Evolutionary conservation across 2,113 vertebrate species (phyloP).

Genomic region (Lasiurus cinereus): DNA sequence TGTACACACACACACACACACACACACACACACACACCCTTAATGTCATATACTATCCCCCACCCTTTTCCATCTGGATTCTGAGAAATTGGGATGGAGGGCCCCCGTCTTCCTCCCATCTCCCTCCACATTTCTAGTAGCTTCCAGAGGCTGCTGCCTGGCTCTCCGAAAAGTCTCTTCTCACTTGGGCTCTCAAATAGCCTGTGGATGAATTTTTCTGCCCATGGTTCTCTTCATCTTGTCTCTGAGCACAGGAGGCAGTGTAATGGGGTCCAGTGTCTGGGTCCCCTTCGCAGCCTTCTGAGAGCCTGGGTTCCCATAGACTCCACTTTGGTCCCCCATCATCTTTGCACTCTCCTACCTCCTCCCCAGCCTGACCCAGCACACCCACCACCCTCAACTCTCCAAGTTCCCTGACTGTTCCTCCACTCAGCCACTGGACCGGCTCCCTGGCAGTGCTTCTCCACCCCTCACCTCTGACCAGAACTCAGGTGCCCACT

Average conservation of each 20-base stretch:
- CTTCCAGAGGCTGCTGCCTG: background rate
- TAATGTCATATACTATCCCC: background rate
- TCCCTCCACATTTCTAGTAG: background rate
- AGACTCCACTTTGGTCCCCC: background rate
- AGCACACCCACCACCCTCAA: background rate
- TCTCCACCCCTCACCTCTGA: background rate
- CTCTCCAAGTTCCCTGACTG: background rate
- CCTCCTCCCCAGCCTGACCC: background rate
- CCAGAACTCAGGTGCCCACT: background rate
- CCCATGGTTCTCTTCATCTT: background rate
- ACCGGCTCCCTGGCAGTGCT: background rate
- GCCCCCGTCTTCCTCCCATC: background rate
- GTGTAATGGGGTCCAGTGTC: background rate
- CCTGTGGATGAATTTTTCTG: conserved; percentile 15
- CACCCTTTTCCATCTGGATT: conserved; percentile 29
- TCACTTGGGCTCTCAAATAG: background rate
- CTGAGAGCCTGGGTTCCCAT: background rate
- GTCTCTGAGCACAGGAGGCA: background rate
- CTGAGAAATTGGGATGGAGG: background rate
- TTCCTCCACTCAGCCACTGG: background rate
- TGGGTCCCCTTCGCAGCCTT: background rate
- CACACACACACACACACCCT: background rate
- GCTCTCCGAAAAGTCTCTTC: background rate
- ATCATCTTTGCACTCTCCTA: background rate
- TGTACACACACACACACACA: background rate